Conservation (phyloP, 2,797 vertebrate species). For the Valencia hispanica region DNA sequence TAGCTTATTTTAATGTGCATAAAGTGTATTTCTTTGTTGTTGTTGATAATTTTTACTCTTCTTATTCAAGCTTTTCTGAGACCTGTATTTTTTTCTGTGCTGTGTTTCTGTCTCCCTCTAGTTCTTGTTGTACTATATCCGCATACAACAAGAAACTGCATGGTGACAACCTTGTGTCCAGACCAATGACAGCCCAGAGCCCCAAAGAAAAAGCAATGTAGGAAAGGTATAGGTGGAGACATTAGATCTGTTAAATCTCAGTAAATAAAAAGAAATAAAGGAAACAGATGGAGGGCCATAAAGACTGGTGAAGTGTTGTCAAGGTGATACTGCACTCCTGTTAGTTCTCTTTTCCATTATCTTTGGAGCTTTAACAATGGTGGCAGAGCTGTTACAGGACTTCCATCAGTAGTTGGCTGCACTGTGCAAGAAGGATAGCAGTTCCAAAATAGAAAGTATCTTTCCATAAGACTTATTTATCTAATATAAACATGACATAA, state of each 20-base stretch:
- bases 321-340: conserved; percentile 74
- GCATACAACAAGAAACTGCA: conserved; percentile 52
- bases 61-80: background rate
- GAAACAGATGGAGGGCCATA: conserved; percentile 68
- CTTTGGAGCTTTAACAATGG: conserved; percentile 70
- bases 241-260: conserved; percentile 72
- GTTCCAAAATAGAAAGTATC: conserved; percentile 48
- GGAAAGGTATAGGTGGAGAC: conserved; percentile 59
- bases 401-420: conserved; percentile 63
- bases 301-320: conserved; percentile 69
- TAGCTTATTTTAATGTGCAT: background rate
- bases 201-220: conserved; percentile 34
- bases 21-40: background rate
- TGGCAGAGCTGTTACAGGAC: conserved; percentile 51
- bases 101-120: conserved; percentile 4
- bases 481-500: conserved; percentile 28
- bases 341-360: conserved; percentile 80
- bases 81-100: background rate
- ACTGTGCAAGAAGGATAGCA: conserved; percentile 24
- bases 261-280: conserved; percentile 55
- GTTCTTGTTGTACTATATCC: conserved; percentile 37
- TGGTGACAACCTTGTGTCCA: conserved; percentile 74
- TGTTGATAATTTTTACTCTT: conserved; percentile 6
- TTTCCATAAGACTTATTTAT: conserved; percentile 49
- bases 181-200: conserved; percentile 59